phyloP scores from a whole-genome alignment of 2,113 vertebrate species.

The Mormoops blainvillei region DNA sequence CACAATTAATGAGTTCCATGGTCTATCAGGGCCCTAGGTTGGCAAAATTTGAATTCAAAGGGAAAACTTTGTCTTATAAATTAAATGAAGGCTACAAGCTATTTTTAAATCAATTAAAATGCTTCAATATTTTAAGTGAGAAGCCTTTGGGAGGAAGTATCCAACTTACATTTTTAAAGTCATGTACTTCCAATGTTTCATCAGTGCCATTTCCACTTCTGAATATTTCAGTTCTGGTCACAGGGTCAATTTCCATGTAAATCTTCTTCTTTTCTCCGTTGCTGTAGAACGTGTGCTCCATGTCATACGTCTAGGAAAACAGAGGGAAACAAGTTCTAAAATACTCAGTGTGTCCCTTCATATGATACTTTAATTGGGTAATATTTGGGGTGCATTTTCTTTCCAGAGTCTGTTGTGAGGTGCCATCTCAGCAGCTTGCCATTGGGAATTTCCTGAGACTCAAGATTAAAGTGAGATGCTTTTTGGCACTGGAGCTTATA shows the following conservation, averaged over 20 bases:
- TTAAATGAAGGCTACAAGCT: background rate
- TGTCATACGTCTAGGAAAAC: slow-evolving; percentile 87
- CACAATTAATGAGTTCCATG: background rate
- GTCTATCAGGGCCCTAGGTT: background rate
- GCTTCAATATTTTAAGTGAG: slow-evolving; percentile 14
- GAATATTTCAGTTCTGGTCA: slow-evolving; percentile 88
- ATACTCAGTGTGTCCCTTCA: background rate
- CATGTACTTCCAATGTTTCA: slow-evolving; percentile 94
- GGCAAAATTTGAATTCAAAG: slow-evolving; percentile 40
- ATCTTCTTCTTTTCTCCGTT: slow-evolving; percentile 89
- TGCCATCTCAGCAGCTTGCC: slow-evolving; percentile 1
- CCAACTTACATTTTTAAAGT: slow-evolving; percentile 93
- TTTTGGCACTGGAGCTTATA: slow-evolving; percentile 20
- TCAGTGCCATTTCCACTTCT: slow-evolving; percentile 89
- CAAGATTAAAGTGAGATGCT: slow-evolving; percentile 33
- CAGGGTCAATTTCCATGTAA: slow-evolving; percentile 91
- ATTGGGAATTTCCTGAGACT: slow-evolving; percentile 32
- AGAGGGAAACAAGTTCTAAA: slow-evolving; percentile 40
- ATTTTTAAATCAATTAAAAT: background rate
- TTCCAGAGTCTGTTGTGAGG: background rate
- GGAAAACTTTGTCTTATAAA: slow-evolving; percentile 31
- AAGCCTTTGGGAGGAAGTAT: background rate
- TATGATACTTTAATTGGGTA: background rate
- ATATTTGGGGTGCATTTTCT: background rate
- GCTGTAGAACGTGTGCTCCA: slow-evolving; percentile 89